Evolutionary conservation across 2,113 vertebrate genomes (phyloP), one percentile per base, ranked within the genome.

Genomic region (Urocitellus parryii): DNA sequence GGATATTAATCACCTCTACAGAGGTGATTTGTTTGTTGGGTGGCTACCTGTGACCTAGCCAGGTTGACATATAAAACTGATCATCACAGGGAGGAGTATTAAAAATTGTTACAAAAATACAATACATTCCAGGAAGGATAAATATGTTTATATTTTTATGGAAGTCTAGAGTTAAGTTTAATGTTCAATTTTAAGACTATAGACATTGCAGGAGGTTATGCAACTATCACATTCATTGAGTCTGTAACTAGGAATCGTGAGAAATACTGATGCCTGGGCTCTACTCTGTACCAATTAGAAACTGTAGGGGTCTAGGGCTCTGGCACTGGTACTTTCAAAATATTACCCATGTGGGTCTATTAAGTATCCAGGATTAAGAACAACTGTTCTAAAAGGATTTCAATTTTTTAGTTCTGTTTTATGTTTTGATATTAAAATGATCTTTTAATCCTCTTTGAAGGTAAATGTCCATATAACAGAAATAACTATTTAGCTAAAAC

Each of bases 131-230:
- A 86, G 34, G 85, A 83, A 94, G 34, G 48, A 92, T 2, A 45
- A 14, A 17, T 24, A 22, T 63, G 25, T 37, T 42, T 74, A 29
- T 42, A 14, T 68, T 56, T 88, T 84, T 32, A 10, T 70, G 39
- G 20, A 80, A 79, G 4, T 42, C 93, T 81, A 79, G 14, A 20
- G 6, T 63, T 83, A 37, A 88, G 81, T 85, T 88, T 80, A 25
- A 77, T 80, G 32, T 61, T 91, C 79, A 73, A 56, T 86, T 92
- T 89, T 72, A 87, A 91, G 16, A 79, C 11, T 68, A 68, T 16
- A 73, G 53, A 56, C 18, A 68, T 65, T 24, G 32, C 7, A 65
- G n/a, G 87, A 67, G 8, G 18, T 81, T 65, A 65, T 63, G 22
- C 42, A 96, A n/a, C 17, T 48, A 24, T 78, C 45, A 56, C 27